phyloP scores from a whole-genome alignment of 1,140 invertebrate species.

The Vanessa tameamea region DNA sequence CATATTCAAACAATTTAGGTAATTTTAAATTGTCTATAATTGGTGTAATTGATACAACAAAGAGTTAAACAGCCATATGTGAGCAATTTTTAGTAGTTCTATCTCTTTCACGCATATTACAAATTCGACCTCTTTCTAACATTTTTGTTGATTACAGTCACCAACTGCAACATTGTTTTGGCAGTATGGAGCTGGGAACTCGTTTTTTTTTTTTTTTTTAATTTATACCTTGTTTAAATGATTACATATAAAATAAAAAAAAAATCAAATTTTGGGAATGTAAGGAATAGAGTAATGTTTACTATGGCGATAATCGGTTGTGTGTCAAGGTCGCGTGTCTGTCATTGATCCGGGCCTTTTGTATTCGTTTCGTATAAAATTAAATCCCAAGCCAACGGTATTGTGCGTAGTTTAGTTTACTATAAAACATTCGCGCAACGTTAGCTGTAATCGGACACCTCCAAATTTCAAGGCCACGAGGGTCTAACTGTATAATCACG shows the following conservation, averaged over 20 bases:
- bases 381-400: not conserved
- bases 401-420: constrained; percentile 30
- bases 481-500: not conserved
- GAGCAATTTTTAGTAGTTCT: too few species aligned
- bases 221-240: not conserved
- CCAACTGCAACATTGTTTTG: too few species aligned
- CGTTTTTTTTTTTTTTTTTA: not conserved
- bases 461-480: constrained; percentile 53
- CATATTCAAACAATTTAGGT: too few species aligned
- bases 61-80: too few species aligned
- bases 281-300: constrained; percentile 1
- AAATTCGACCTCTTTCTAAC: too few species aligned
- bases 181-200: too few species aligned
- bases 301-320: constrained; percentile 14
- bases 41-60: too few species aligned
- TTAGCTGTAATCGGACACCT: constrained; percentile 52
- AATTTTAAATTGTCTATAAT: too few species aligned
- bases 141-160: too few species aligned
- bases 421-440: not conserved
- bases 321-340: constrained; percentile 29
- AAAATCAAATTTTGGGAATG: not conserved
- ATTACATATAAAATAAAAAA: too few species aligned
- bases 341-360: constrained; percentile 23
- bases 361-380: not conserved
- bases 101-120: too few species aligned